phyloP scores from a whole-genome alignment of 2,113 vertebrate species.

The Tamias sibiricus region DNA sequence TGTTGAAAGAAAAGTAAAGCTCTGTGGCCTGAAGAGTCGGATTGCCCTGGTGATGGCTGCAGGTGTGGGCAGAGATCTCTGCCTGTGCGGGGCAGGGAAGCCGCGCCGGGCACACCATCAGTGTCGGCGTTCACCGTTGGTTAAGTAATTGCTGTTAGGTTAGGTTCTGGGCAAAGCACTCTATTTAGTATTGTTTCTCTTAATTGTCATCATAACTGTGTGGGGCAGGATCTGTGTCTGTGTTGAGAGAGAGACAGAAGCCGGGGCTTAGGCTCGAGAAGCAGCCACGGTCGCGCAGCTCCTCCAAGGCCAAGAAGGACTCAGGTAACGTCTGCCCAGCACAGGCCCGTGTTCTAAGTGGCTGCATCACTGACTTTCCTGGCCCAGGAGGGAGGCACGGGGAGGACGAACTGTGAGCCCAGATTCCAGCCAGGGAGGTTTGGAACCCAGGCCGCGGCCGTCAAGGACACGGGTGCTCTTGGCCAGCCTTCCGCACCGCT shows the following conservation, averaged over 20 bases:
- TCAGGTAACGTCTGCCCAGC: neutral
- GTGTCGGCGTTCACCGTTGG: fast-evolving
- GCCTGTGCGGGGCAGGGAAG: neutral
- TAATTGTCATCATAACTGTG: neutral
- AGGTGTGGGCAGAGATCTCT: neutral
- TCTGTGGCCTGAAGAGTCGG: neutral
- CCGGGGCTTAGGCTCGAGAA: neutral
- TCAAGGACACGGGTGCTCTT: neutral
- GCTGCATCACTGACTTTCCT: neutral
- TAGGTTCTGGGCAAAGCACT: neutral
- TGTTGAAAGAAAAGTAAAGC: neutral
- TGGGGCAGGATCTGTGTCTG: neutral
- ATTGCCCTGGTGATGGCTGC: neutral
- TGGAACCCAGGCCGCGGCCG: fast-evolving
- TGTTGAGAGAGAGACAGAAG: neutral
- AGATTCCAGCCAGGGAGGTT: neutral
- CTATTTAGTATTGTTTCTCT: neutral
- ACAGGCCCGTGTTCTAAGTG: neutral
- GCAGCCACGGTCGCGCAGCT: neutral
- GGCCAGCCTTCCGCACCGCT: fast-evolving
- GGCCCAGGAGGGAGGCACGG: neutral
- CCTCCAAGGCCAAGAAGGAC: neutral
- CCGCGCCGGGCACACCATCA: neutral
- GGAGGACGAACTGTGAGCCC: neutral
- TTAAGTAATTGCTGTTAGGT: neutral